Base-by-base conservation (phyloP, 2,797 vertebrate genomes). In the Chelonia mydas region DNA sequence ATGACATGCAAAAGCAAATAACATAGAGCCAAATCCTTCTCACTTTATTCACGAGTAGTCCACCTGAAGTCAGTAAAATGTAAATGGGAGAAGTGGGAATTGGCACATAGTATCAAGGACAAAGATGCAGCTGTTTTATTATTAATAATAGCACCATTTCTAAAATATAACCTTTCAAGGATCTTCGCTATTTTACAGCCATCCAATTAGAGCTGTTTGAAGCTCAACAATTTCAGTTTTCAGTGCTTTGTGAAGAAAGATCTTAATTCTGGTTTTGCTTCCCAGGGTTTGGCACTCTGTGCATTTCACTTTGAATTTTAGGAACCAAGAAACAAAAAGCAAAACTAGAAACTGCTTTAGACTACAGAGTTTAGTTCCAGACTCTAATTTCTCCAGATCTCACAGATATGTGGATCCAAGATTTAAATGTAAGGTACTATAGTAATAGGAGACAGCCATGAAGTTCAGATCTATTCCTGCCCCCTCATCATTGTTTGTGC, bases 201-300 rank as follows among this genome's bases (percentile, higher is more conserved):
- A 45, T 86, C 82, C 89, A 81, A 59, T 90, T 81, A 76, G 45
- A 81, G 68, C 81, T 92, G 80, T 37, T 61, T 50, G 45, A 77
- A 94, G 55, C 90, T 86, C 87, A 78, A n/a, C 76, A 92, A 81
- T 92, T 59, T 92, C 81, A 28, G 37, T 72, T 92, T 92, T 81
- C 76, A 68, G 81, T 37, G 68, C 59, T 89, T 78, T 86, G 57
- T 92, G 86, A 53, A 57, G 81, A 88, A 87, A 78, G 37, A 33
- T n/a, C 51, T 84, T 51, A 28, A 31, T n/a, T 87, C 80, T 82
- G 76, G 49, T 84, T 94, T 68, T 55, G 78, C 76, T 91, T 76
- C 59, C 41, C 72, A 49, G 72, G 79, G 72, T 86, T 76, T 81
- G 87, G 41, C 81, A 57, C 33, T 59, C 86, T 55, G 37, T 78